phyloP scores from a whole-genome alignment of 2,113 vertebrate species.

The Cinclus cinclus region DNA sequence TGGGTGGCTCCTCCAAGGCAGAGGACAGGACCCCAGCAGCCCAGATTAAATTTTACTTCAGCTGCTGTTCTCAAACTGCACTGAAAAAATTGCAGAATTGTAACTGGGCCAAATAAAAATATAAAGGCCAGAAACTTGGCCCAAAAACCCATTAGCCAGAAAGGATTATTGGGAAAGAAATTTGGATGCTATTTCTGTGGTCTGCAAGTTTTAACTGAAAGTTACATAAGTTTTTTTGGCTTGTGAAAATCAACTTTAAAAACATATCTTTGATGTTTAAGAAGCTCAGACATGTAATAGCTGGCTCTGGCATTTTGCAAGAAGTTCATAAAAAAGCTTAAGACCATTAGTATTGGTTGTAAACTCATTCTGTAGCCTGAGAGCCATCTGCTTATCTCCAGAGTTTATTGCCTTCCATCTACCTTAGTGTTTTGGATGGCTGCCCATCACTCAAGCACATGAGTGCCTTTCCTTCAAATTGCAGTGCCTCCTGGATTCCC shows the following conservation, averaged over 20 bases:
- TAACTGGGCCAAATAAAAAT: not conserved
- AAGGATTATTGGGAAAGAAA: not conserved
- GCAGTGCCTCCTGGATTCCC: not conserved
- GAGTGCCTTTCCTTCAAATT: not conserved
- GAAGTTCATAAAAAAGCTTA: not conserved
- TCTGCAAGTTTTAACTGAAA: slow-evolving; percentile 35
- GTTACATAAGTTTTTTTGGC: not conserved
- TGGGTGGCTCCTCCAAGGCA: not conserved
- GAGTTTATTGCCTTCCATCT: slow-evolving; percentile 24
- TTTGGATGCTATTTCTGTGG: not conserved
- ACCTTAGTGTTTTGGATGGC: slow-evolving; percentile 5
- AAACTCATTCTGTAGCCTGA: not conserved
- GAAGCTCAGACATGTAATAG: not conserved
- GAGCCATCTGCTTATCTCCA: slow-evolving; percentile 5
- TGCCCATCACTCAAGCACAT: not conserved
- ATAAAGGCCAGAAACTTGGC: not conserved
- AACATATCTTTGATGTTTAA: slow-evolving; percentile 32
- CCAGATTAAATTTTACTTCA: not conserved
- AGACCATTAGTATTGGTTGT: not conserved
- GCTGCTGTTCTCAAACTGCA: not conserved
- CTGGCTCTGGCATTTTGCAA: not conserved
- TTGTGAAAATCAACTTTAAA: not conserved
- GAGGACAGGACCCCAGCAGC: not conserved
- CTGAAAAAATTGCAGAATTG: not conserved
- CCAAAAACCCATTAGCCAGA: not conserved